Conservation (phyloP, 2,888 invertebrate genomes). For the Dynastes hyllus region DNA sequence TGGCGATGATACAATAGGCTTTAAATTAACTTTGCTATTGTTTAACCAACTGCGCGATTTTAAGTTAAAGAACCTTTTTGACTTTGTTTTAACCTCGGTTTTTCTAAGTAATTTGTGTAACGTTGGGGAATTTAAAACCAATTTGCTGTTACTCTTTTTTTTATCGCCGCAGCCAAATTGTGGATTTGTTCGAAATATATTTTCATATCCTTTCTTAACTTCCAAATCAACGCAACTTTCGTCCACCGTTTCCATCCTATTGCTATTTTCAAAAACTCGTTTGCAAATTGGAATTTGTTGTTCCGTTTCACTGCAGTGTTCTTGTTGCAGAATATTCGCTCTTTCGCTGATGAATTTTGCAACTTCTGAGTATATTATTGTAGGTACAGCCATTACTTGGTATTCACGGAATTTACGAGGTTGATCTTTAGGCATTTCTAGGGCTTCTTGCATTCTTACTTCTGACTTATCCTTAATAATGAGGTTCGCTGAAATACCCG, state of each 20-base stretch:
- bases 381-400: constrained; percentile 18
- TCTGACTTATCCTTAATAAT: neutral
- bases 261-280: neutral
- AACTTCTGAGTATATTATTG: neutral
- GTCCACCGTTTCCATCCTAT: neutral
- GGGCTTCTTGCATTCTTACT: neutral
- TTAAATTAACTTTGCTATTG: constrained; percentile 4
- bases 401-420: neutral
- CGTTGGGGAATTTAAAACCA: neutral
- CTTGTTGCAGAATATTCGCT: neutral
- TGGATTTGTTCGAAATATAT: neutral
- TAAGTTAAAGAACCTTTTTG: neutral
- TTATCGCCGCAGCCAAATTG: constrained; percentile 7
- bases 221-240: neutral
- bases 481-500: neutral
- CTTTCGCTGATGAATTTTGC: neutral
- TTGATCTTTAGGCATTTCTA: neutral
- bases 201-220: constrained; percentile 1
- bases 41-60: neutral
- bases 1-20: constrained; percentile 11
- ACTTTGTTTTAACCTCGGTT: neutral
- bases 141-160: neutral
- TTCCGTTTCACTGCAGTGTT: neutral
- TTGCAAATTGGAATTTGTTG: neutral
- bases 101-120: neutral